Evolutionary conservation across 2,888 invertebrate genomes (phyloP), one percentile per base, ranked within the genome.

Genomic region (Meiosimyza platycephala): DNA sequence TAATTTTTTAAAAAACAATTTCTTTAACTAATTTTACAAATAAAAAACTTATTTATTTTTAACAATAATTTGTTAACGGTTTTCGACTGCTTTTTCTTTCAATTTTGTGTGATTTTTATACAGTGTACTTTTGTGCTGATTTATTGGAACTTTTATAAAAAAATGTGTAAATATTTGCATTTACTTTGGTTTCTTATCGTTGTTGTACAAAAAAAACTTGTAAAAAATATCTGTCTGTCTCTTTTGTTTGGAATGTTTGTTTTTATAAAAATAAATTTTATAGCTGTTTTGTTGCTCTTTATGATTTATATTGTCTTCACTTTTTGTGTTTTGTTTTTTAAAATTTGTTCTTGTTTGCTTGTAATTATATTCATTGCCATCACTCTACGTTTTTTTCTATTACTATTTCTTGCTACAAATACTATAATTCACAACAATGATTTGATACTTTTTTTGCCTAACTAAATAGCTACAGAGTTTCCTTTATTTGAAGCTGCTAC

Each of bases 301-400:
- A 74, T 72, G 64, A 72, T 71, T 74, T 74, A 75, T 78, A 76
- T 76, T 78, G 65, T 74, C 73, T 75, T 75, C 72, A 68, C 74
- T 74, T 71, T 62, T 55, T 66, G 71, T 71, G 71, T 72, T 68
- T 75, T 74, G 72, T 76, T 63, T 48, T 52, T 55, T 9, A 40
- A 40, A 40, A 28, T 13, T 62, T 13, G n/a, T 70, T 28, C 52
- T 13, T 13, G 5, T 63, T 22, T 40, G 18, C 11, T 62, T 59
- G 22, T 33, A 18, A 28, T 28, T n/a, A 28, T 60, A 48, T 16
- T 28, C 22, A 2, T 40, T n/a, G 33, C 1, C 16, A 11, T 62
- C 67, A 57, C 60, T n/a, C 48, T 60, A 62, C 60, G 51, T 63
- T 9, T 28, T n/a, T 66, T 69, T 48, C 51, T 59, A 52, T 52